Base-by-base conservation (phyloP, 2,888 invertebrate genomes). In the Xestobium rufovillosum region DNA sequence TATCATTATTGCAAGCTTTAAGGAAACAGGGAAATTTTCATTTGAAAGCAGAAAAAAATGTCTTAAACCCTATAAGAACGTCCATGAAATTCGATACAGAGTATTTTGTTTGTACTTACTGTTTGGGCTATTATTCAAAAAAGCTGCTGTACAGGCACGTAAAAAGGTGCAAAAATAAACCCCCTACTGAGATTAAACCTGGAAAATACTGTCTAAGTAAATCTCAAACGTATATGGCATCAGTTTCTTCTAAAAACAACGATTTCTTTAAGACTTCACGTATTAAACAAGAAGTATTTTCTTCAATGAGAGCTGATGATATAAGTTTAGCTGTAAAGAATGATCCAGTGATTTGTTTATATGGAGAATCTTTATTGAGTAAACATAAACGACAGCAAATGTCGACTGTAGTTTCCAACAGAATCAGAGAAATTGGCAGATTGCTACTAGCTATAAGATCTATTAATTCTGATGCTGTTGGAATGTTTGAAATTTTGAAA, bases 361-460 rank as follows among this genome's bases (percentile, higher is more conserved):
- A 44, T 34, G 47, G 45, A 11, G 48, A 51, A 36, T 12, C 33
- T 9, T 30, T 38, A n/a, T 26, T 48, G 14, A 12, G 26, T 4
- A 47, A 47, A 33, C 49, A 49, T 34, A 51, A 47, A 39, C 41
- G 50, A 23, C 34, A 48, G 26, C 48, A 50, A 34, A 46, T 47
- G 10, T 30, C 17, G 3, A 38, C 9, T 17, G 36, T 47, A 1
- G 31, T 42, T 2, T 49, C 50, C 1, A 45, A 43, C 26, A 50
- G 48, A 43, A 47, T 51, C 27, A 39, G 49, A 31, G 49, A 50
- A 47, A 35, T 49, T 26, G 40, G 35, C 8, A 34, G 50, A 23
- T 25, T 49, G 26, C 12, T 44, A 6, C 37, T 48, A 1, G 35
- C 26, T 8, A 3, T 48, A 14, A 39, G 32, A 36, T 19, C 36